These are phyloP conservation scores for Agelaius phoeniceus DNA, from an alignment of 2,113 vertebrate genomes.

Conservation along the genomic window DNA sequence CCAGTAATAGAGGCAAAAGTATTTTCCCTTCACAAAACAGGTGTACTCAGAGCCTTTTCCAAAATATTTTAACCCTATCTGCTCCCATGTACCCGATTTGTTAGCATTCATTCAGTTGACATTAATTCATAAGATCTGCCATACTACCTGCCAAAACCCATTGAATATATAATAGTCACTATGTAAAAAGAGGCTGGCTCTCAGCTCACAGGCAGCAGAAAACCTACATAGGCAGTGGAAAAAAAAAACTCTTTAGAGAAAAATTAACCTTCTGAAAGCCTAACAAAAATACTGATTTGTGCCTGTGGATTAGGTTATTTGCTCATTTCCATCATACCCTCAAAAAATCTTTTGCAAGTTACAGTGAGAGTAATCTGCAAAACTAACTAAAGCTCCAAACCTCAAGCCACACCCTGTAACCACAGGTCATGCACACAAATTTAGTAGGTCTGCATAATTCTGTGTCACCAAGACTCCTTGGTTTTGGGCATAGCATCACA, in stretches of 20 bases:
- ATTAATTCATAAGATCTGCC: neutral
- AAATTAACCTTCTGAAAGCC: neutral
- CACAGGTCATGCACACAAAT: neutral
- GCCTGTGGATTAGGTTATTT: neutral
- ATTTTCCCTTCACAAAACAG: constrained; percentile 3
- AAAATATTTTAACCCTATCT: neutral
- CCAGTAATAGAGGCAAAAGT: neutral
- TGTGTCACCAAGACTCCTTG: neutral
- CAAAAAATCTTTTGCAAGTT: neutral
- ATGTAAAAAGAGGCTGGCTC: neutral
- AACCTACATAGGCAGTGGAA: neutral
- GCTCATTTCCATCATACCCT: neutral
- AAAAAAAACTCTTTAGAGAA: neutral
- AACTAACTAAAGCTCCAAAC: neutral
- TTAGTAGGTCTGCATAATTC: constrained; percentile 1
- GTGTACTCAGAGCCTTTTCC: neutral
- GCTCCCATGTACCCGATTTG: neutral
- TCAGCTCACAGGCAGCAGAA: neutral
- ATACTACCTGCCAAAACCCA: neutral
- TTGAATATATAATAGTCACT: neutral
- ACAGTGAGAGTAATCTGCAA: neutral
- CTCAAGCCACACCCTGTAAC: neutral
- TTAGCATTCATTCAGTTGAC: neutral
- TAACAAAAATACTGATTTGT: neutral
- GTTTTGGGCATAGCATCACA: neutral